Evolutionary conservation across 2,113 vertebrate genomes (phyloP), one percentile per base, ranked within the genome.

Genomic region (Triplophysa siluroides): DNA sequence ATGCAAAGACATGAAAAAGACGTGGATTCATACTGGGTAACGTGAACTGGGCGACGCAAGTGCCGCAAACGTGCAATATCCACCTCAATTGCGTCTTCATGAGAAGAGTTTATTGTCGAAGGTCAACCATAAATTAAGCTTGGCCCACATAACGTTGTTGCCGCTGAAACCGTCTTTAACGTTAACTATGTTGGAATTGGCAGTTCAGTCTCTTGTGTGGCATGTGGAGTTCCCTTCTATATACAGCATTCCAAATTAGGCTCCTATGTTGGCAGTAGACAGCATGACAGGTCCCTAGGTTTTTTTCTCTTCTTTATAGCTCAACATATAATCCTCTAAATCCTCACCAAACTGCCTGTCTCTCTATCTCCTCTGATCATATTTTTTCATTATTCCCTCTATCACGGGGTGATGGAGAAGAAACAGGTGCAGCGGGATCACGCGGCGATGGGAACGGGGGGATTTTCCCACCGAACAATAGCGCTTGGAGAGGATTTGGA

Each of bases 261-360:
- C 58, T 45, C 33, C 41, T 78, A 43, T 66, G 56, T 52, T 50
- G n/a, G 21, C 62, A 12, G 16, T 61, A 12, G 68, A 78, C 45
- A 24, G 63, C 50, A 58, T 72, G 66, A 45, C 10, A 45, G 43
- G 8, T 12, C 43, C 12, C 9, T 9, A 45, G 43, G 43, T 45
- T 60, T 78, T 26, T 43, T 60, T 38, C 24, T 10, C 26, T 61
- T 67, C 43, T 75, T 68, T 77, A 78, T 56, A 38, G 67, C 4
- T 70, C 65, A 8, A 52, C 54, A 63, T 65, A 76, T 65, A 81
- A 82, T 81, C 83, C 65, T 50, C 65, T 76, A 71, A 84, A 81
- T 73, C 72, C 73, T 79, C 78, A 69, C 54, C 56, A 54, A 50
- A 62, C 70, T 41, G 47, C 75, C 74, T 64, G 29, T 70, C 83